These are phyloP conservation scores for Porites rus DNA, from an alignment of 92 coral and sea anemone genomes.

Conservation along the genomic window DNA sequence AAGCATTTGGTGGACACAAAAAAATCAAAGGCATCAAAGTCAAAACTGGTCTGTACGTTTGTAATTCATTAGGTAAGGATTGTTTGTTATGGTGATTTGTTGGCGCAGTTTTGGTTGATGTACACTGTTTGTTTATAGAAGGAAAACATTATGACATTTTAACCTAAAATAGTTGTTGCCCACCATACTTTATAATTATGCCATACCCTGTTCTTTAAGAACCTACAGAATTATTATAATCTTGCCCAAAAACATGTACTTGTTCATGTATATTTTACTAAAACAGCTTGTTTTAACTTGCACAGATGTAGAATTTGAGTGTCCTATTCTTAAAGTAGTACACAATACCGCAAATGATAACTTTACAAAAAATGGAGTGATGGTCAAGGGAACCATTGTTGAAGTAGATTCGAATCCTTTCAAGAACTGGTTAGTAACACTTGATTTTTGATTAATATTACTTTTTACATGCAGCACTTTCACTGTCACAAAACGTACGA, in stretches of 20 bases:
- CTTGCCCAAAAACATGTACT: no score
- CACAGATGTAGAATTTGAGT: slow-evolving; percentile 78
- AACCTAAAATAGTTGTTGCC: no score
- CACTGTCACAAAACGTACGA: no score
- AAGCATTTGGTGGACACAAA: slow-evolving; percentile 95
- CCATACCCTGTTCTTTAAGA: no score
- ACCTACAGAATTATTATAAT: no score
- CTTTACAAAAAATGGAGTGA: slow-evolving; percentile 79
- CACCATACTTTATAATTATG: no score
- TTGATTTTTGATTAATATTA: not conserved
- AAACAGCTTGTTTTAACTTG: not conserved
- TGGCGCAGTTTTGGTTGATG: no score
- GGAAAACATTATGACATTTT: no score
- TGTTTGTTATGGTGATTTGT: not conserved
- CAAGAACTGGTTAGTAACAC: slow-evolving; percentile 65
- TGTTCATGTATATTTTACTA: not conserved
- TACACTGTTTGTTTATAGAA: no score
- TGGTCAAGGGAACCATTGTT: slow-evolving; percentile 95
- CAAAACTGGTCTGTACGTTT: slow-evolving; percentile 79
- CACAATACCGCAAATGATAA: slow-evolving; percentile 83
- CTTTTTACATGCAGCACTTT: no score
- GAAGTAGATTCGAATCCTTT: slow-evolving; percentile 86
- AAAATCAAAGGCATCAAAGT: slow-evolving; percentile 86
- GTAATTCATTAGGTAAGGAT: slow-evolving; percentile 81
- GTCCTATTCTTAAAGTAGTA: slow-evolving; percentile 84